Percentiles rank a stretch among this genome's conserved stretches.
phyloP scores from a whole-genome alignment of 1,140 invertebrate genomes.

The Linepithema humile region DNA sequence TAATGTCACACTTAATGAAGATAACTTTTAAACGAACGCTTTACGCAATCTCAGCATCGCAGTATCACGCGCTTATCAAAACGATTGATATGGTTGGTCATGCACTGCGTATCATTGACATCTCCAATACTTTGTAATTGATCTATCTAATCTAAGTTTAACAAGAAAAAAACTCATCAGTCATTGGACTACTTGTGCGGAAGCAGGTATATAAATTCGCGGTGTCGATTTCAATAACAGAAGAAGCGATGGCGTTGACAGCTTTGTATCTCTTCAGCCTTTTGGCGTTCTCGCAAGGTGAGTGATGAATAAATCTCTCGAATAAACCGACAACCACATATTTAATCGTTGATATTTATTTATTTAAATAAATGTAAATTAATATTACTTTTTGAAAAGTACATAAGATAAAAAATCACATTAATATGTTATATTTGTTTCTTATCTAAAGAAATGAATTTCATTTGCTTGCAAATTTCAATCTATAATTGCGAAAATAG shows the following conservation, averaged over 20 bases:
- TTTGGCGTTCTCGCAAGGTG: slow-evolving; percentile 27
- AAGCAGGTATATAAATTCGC: slow-evolving; percentile 38
- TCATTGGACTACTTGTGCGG: background rate
- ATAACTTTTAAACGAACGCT: background rate
- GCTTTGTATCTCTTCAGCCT: slow-evolving; percentile 19
- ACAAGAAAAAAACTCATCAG: background rate
- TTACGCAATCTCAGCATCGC: background rate
- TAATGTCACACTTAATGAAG: no score
- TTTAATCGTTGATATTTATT: slow-evolving; percentile 1
- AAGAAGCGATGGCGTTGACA: slow-evolving; percentile 18
- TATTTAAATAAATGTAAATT: background rate
- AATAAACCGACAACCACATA: background rate
- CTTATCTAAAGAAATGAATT: background rate
- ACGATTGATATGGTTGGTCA: background rate
- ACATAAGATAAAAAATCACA: background rate
- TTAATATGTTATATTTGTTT: background rate
- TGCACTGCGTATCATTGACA: background rate
- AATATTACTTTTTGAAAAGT: background rate
- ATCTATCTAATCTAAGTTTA: slow-evolving; percentile 40
- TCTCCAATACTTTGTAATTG: background rate
- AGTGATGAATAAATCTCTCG: background rate
- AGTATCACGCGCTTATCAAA: background rate
- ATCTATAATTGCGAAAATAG: background rate
- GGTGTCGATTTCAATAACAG: background rate
- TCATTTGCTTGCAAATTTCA: background rate